Evolutionary conservation across 2,113 vertebrate species (phyloP).

Genomic region (Bettongia penicillata): DNA sequence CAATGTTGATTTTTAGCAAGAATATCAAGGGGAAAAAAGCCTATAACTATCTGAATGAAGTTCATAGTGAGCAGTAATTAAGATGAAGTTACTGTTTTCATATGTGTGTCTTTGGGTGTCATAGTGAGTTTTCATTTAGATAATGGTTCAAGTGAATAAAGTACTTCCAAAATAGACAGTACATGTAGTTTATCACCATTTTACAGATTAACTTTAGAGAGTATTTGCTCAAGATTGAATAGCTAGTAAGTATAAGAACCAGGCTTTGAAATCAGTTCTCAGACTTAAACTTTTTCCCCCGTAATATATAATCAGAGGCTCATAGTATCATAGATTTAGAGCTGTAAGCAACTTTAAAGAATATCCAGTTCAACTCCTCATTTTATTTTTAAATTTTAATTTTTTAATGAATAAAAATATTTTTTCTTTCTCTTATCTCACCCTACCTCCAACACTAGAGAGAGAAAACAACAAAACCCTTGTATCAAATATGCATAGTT

Average conservation of each 20-base stretch:
- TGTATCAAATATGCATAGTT: background rate
- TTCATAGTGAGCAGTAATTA: background rate
- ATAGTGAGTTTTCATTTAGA: background rate
- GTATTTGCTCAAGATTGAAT: background rate
- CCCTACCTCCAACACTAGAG: background rate
- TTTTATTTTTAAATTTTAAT: background rate
- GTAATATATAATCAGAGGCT: background rate
- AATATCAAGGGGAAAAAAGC: slow-evolving; percentile 16
- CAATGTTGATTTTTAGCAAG: slow-evolving; percentile 35
- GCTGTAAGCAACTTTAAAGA: background rate
- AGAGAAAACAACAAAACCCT: background rate
- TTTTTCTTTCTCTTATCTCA: background rate
- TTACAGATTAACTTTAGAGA: background rate
- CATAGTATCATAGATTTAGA: background rate
- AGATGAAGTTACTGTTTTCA: slow-evolving; percentile 40
- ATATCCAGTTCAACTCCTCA: background rate
- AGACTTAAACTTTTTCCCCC: no score
- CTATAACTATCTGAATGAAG: slow-evolving; percentile 41
- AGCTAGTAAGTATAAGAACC: no score
- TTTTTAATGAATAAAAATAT: background rate
- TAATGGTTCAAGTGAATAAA: background rate
- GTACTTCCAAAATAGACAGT: background rate
- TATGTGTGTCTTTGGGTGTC: slow-evolving; percentile 8
- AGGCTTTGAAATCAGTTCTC: no score
- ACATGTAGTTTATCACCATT: background rate